Conservation (phyloP, 2,888 invertebrate species). For the Eupithecia dodoneata region DNA sequence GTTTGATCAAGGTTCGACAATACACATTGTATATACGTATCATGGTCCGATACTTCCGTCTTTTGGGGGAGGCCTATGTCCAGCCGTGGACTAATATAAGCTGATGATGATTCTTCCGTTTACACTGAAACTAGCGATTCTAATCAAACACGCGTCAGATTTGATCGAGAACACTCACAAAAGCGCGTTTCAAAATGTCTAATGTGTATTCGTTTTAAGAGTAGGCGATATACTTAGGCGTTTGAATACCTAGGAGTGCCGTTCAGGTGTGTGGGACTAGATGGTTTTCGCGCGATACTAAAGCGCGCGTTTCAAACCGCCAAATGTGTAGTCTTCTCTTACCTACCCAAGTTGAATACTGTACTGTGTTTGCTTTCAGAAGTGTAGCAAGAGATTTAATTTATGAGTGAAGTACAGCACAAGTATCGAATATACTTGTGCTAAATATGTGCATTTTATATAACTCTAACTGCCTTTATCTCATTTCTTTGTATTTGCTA, state of each 20-base stretch:
- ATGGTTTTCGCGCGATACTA: background rate
- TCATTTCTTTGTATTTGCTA: background rate
- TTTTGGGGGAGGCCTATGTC: no score
- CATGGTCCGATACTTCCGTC: no score
- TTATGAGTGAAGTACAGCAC: background rate
- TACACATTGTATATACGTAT: no score
- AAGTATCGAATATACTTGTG: no score
- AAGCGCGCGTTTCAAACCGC: background rate
- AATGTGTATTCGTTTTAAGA: background rate
- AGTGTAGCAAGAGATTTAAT: conserved; percentile 54
- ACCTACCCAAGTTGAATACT: conserved; percentile 44
- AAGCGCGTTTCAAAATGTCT: background rate
- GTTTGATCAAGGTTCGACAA: no score
- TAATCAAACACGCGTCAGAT: background rate
- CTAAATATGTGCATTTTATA: no score
- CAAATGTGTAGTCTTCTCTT: background rate
- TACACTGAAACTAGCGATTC: no score
- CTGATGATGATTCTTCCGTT: no score
- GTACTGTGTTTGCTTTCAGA: conserved; percentile 62
- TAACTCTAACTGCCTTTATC: background rate
- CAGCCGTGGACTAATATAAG: no score
- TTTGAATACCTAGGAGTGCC: no score
- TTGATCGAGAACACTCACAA: background rate
- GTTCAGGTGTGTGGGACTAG: no score
- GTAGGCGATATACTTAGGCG: background rate